Base-by-base conservation (phyloP, 2,113 vertebrate species). In the Salvator merianae region DNA sequence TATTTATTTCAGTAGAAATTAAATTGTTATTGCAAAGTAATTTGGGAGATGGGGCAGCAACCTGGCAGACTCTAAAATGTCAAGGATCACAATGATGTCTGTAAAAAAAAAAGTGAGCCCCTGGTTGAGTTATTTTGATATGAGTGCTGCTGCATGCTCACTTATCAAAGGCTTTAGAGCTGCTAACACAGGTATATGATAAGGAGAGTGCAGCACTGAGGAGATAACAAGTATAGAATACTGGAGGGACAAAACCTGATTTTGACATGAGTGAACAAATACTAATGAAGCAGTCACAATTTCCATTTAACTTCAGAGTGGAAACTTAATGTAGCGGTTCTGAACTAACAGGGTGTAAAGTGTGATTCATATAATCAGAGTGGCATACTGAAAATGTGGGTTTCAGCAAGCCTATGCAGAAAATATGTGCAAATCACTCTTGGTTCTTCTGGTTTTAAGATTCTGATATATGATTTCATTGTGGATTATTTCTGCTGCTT, bases 1-100 rank as follows among this genome's bases (percentile, higher is more conserved):
- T 72, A 13, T 32, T 82, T 65, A 65, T 83, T 75, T 43, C 22
- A 82, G 5, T 43, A 82, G 55, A 74, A 65, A 63, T 74, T 63
- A 16, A 40, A 74, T 32, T 38, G 24, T 59, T 40, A 63, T 9
- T 38, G 30, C 55, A 65, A 83, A 83, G 38, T 30, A 26, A 74
- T 26, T 20, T 30, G n/a, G 28, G 6, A 3, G 28, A 50, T 47
- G 47, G 43, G 1, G 26, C 59, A 14, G 55, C 71, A 47, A 24
- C 73, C 80, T 73, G 20, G 72, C 80, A 72, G 62, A 18, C 8
- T 30, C 34, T 34, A n/a, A 8, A 50, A 40, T 40, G 75, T 83
- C 24, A 53, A 32, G 82, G 40, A 53, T 4, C 34, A 36, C n/a
- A 77, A 5, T 69, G 63, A 69, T 30, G 77, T 75, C 47, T 55